Base-by-base conservation (phyloP, 1,140 invertebrate species). In the Diachasma alloeum region DNA sequence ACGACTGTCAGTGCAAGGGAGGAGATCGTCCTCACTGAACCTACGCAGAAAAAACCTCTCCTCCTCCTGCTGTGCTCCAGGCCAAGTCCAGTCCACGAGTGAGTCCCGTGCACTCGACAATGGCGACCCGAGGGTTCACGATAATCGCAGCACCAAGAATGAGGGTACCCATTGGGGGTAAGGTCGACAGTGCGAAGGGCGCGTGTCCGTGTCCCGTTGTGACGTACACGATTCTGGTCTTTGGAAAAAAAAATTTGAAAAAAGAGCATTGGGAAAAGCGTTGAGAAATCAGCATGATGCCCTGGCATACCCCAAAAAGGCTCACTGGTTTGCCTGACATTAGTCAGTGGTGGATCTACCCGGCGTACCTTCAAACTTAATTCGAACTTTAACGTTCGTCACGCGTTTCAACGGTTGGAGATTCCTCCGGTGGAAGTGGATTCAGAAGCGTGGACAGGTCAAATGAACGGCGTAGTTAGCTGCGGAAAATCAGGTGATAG, bases 321-420 rank as follows among this genome's bases (percentile, higher is more conserved):
- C 24, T 36, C 46, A 71, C 68, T 70, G 74, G 69, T 73, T 72
- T 39, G 39, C 63, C 71, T 39, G 44, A 77, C 76, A 77, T 77
- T 77, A 77, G 70, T 73, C 71, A 77, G 76, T 71, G 76, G 76
- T 73, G 71, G 42, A 77, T 77, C 63, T 70, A 67, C 56, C 71
- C 36, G 71, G 66, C 10, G 24, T 39, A 63, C 24, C 44, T 59
- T 73, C 13, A 24, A 63, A 67, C 69, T 77, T 69, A 53, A 67
- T 42, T 69, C 70, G 56, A 63, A 63, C 36, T 37, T 68, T 39
- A 19, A 26, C 37, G 59, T 56, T 77, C 46, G 76, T 74, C 63
- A 77, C 76, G 76, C 37, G 68, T 73, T 70, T 66, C 59, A 72
- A 68, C 31, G 66, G 36, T 13, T 31, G 24, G 24, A 24, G 59